These are phyloP conservation scores for Mus caroli DNA, from an alignment of 2,797 vertebrate species.

Conservation along the genomic window DNA sequence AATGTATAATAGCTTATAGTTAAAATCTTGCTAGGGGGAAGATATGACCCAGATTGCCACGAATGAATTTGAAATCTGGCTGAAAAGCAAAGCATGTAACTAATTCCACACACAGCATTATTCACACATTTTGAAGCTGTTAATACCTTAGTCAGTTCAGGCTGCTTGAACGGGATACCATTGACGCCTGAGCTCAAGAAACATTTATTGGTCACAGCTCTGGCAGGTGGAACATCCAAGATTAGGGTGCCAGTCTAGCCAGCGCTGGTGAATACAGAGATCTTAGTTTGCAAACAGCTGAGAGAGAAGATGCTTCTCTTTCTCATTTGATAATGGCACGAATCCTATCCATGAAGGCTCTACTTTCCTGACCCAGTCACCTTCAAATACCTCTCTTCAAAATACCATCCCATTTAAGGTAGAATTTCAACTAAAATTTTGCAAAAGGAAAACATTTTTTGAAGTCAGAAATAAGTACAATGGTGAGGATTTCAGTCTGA, in stretches of 20 bases:
- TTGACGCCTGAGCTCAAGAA: neutral
- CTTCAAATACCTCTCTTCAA: neutral
- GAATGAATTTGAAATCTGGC: conserved; percentile 44
- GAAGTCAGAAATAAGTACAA: conserved; percentile 44
- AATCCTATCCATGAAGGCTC: neutral
- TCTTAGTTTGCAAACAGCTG: neutral
- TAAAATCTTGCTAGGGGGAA: conserved; percentile 51
- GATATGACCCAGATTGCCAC: conserved; percentile 34
- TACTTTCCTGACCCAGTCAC: neutral
- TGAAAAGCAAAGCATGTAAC: conserved; percentile 45
- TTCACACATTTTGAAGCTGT: conserved; percentile 48
- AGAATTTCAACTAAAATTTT: neutral
- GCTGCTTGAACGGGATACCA: neutral
- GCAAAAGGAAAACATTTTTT: neutral
- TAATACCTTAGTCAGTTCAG: neutral
- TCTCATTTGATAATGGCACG: neutral
- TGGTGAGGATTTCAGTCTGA: neutral
- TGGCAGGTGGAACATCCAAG: neutral
- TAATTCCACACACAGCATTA: conserved; percentile 48
- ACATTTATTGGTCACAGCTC: neutral
- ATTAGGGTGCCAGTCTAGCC: neutral
- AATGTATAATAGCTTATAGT: conserved; percentile 33
- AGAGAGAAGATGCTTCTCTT: neutral
- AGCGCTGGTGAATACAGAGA: neutral
- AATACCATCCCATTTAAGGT: neutral